Percentiles rank a stretch among this genome's conserved stretches.
Conservation (phyloP, 1,140 invertebrate genomes). For the Drosophila athabasca region DNA sequence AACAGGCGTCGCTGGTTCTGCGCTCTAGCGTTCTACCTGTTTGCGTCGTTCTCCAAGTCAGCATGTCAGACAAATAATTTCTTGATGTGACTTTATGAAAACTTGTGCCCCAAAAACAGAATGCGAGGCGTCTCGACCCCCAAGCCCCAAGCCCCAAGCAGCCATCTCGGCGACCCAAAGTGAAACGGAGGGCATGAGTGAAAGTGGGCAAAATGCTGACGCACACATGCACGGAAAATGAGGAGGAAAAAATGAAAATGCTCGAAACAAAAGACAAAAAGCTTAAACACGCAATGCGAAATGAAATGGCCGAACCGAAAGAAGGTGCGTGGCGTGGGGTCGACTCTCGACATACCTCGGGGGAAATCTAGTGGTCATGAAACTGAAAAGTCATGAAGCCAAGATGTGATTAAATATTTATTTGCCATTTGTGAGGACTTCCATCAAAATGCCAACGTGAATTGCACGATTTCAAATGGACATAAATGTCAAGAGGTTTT, state of each 20-base stretch:
- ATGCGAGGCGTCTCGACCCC: constrained; percentile 13
- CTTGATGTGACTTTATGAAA: constrained; percentile 72
- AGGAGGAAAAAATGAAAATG: constrained; percentile 55
- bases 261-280: constrained; percentile 71
- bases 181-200: constrained; percentile 24
- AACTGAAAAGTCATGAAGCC: too few species aligned
- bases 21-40: constrained; percentile 30
- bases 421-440: too few species aligned
- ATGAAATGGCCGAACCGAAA: constrained; percentile 30
- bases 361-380: background rate
- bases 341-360: constrained; percentile 31
- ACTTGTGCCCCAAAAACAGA: constrained; percentile 43
- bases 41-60: constrained; percentile 36
- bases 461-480: too few species aligned
- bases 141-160: constrained; percentile 1
- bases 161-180: constrained; percentile 25
- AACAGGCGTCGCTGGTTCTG: constrained; percentile 43
- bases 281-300: constrained; percentile 66
- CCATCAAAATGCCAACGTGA: too few species aligned
- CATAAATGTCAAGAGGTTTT: too few species aligned
- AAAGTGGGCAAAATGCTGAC: constrained; percentile 41
- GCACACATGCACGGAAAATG: constrained; percentile 18
- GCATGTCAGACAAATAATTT: constrained; percentile 69
- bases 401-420: too few species aligned
- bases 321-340: background rate